Evolutionary conservation across 2,888 invertebrate genomes (phyloP).

Genomic region (Nephrotoma guestfalica): DNA sequence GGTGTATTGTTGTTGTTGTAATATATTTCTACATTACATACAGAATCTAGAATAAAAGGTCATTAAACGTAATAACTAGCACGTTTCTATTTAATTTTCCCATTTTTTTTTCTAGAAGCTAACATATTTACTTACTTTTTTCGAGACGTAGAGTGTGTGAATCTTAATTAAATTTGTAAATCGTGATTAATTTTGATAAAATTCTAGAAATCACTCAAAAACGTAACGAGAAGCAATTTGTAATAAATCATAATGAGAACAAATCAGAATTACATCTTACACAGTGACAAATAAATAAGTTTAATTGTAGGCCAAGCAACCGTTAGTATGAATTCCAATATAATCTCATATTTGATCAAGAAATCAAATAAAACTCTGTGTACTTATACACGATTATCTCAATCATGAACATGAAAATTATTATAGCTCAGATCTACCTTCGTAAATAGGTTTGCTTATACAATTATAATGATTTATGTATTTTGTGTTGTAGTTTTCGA

Average conservation of each 20-base stretch:
- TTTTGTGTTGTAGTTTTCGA: not conserved
- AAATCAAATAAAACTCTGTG: not conserved
- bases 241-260: not conserved
- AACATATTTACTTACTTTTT: not conserved
- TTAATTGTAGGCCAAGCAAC: not conserved
- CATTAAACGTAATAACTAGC: not conserved
- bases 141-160: not conserved
- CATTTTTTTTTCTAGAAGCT: not conserved
- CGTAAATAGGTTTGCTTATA: not conserved
- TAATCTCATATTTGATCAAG: not conserved
- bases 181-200: not conserved
- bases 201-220: not conserved
- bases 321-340: not conserved
- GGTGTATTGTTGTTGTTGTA: not conserved
- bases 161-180: not conserved
- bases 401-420: not conserved
- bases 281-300: not conserved
- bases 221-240: not conserved
- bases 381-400: not conserved
- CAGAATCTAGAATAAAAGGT: not conserved
- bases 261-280: not conserved
- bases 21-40: not conserved
- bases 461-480: not conserved
- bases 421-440: not conserved
- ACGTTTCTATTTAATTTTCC: not conserved